phyloP scores from a whole-genome alignment of 2,888 invertebrate genomes.

The Leptopilina myrica region DNA sequence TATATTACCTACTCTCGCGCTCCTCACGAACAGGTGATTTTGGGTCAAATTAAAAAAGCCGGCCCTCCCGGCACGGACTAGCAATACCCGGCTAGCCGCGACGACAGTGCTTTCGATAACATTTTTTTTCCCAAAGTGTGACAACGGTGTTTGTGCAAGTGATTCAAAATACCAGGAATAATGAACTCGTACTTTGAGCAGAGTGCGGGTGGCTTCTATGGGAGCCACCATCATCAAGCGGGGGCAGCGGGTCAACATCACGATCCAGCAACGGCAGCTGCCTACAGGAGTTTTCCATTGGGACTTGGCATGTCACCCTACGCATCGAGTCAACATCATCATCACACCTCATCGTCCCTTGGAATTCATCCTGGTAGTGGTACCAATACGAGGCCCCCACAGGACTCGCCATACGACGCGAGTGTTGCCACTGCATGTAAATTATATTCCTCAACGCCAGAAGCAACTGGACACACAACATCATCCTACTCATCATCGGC shows the following conservation, averaged over 20 bases:
- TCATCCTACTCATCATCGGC: slow-evolving; percentile 79
- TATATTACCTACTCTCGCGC: slow-evolving; percentile 43
- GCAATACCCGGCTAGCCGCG: slow-evolving; percentile 51
- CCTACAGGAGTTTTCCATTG: slow-evolving; percentile 91
- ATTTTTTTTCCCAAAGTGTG: slow-evolving; percentile 59
- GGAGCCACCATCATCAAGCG: slow-evolving; percentile 91
- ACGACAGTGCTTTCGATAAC: slow-evolving; percentile 20
- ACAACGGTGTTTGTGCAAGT: slow-evolving; percentile 68
- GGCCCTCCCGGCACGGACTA: slow-evolving; percentile 51
- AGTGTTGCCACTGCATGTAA: slow-evolving; percentile 93
- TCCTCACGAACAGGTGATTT: slow-evolving; percentile 22
- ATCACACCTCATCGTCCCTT: slow-evolving; percentile 80
- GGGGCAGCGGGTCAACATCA: slow-evolving; percentile 83
- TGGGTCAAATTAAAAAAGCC: slow-evolving; percentile 27
- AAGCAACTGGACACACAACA: slow-evolving; percentile 80
- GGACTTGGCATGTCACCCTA: slow-evolving; percentile 92
- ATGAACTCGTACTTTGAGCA: slow-evolving; percentile 99
- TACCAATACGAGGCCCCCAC: slow-evolving; percentile 87
- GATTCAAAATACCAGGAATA: slow-evolving; percentile 75
- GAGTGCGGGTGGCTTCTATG: slow-evolving; percentile 90
- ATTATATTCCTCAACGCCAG: slow-evolving; percentile 84
- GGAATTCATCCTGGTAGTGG: slow-evolving; percentile 82
- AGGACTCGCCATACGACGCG: slow-evolving; percentile 94
- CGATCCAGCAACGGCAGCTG: slow-evolving; percentile 85
- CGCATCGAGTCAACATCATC: slow-evolving; percentile 83